Evolutionary conservation across 2,113 vertebrate species (phyloP).

Genomic region (Calypte anna): DNA sequence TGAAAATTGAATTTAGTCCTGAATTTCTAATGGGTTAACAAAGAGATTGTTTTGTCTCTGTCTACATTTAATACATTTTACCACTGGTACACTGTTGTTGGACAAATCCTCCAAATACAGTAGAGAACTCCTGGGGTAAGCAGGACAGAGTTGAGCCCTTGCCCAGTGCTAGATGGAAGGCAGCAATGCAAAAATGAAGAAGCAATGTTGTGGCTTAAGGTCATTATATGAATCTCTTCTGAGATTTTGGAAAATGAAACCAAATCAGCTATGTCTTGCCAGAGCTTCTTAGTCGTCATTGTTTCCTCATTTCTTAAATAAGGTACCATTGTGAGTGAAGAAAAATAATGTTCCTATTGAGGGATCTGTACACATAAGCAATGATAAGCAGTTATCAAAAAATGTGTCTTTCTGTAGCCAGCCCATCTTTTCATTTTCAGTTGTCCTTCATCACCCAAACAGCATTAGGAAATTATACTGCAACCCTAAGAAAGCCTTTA

Average conservation of each 20-base stretch:
- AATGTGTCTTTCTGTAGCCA: not conserved
- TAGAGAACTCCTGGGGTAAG: not conserved
- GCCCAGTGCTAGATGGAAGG: not conserved
- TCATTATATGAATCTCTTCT: not conserved
- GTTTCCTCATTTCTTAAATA: not conserved
- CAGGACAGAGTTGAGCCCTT: not conserved
- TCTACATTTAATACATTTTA: not conserved
- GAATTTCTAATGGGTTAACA: not conserved
- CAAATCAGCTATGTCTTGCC: not conserved
- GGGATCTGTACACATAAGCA: not conserved
- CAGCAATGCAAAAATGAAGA: not conserved
- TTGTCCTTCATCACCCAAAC: not conserved
- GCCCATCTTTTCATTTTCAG: not conserved
- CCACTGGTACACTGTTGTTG: not conserved
- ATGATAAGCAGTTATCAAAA: not conserved
- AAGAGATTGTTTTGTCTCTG: not conserved
- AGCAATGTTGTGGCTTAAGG: not conserved
- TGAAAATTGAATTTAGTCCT: not conserved
- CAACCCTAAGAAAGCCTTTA: not conserved
- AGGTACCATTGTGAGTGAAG: not conserved
- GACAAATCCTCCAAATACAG: not conserved
- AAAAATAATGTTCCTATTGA: not conserved
- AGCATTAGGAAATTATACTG: not conserved
- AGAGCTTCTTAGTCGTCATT: not conserved
- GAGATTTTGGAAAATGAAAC: not conserved